Conservation (phyloP, 2,113 vertebrate species). For the Helogale parvula region DNA sequence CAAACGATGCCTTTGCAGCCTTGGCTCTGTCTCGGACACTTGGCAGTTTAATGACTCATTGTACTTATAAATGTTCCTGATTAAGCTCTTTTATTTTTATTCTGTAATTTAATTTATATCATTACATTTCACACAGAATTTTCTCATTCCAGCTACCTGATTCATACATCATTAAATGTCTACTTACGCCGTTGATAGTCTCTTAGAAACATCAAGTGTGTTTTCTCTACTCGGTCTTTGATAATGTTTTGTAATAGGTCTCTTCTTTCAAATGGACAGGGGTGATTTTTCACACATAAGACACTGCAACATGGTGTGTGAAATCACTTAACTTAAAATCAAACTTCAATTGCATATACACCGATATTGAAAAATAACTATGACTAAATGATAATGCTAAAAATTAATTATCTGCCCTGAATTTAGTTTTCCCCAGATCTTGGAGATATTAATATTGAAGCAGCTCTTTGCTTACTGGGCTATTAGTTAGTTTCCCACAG, state of each 20-base stretch:
- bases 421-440: not conserved
- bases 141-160: slow-evolving; percentile 65
- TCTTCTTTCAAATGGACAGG: slow-evolving; percentile 22
- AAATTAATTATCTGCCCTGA: not conserved
- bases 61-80: slow-evolving; percentile 53
- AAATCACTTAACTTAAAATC: slow-evolving; percentile 53
- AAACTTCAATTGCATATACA: not conserved
- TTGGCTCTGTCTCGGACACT: not conserved
- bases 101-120: slow-evolving; percentile 62
- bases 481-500: not conserved
- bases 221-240: slow-evolving; percentile 11
- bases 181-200: not conserved
- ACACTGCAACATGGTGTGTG: not conserved
- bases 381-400: not conserved
- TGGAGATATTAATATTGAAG: not conserved
- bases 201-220: slow-evolving; percentile 11
- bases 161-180: slow-evolving; percentile 54
- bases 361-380: not conserved
- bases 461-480: not conserved
- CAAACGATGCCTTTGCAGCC: slow-evolving; percentile 28
- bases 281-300: not conserved
- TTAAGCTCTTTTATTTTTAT: slow-evolving; percentile 67
- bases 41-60: slow-evolving; percentile 49
- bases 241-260: not conserved
- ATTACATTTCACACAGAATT: slow-evolving; percentile 63